Percentiles rank a stretch among this genome's conserved stretches.
These are phyloP conservation scores for Apodemus speciosus DNA, from an alignment of 2,113 vertebrate genomes.

Conservation along the genomic window DNA sequence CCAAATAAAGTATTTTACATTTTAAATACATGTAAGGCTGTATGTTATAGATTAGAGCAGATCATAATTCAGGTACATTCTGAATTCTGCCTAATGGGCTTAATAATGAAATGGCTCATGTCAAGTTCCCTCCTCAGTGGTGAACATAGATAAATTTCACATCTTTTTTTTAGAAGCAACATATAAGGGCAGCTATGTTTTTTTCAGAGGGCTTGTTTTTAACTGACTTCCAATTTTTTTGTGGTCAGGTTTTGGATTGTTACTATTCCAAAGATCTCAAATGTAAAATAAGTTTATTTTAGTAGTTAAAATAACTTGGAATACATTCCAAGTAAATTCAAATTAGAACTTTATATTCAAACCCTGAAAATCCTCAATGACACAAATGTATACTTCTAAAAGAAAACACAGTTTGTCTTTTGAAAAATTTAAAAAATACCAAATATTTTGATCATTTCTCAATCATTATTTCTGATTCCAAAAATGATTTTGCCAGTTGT, in stretches of 20 bases:
- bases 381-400: slow-evolving; percentile 39
- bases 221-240: slow-evolving; percentile 17
- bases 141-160: slow-evolving; percentile 5
- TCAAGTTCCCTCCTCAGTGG: neutral
- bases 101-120: slow-evolving; percentile 40
- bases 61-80: slow-evolving; percentile 47
- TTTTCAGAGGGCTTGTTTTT: slow-evolving; percentile 20
- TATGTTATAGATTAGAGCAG: slow-evolving; percentile 21
- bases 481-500: neutral
- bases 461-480: slow-evolving; percentile 53
- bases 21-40: neutral
- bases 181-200: neutral
- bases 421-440: slow-evolving; percentile 34
- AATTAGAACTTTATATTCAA: slow-evolving; percentile 45
- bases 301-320: slow-evolving; percentile 21
- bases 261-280: slow-evolving; percentile 48
- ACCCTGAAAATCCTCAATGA: neutral
- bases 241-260: neutral
- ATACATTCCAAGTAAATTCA: slow-evolving; percentile 48
- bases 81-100: slow-evolving; percentile 33
- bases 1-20: slow-evolving; percentile 16
- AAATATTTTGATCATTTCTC: slow-evolving; percentile 60
- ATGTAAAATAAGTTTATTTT: slow-evolving; percentile 32
- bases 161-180: slow-evolving; percentile 48
- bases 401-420: slow-evolving; percentile 39